Conservation (phyloP, 1,140 invertebrate genomes). For the Hycleus phaleratus region DNA sequence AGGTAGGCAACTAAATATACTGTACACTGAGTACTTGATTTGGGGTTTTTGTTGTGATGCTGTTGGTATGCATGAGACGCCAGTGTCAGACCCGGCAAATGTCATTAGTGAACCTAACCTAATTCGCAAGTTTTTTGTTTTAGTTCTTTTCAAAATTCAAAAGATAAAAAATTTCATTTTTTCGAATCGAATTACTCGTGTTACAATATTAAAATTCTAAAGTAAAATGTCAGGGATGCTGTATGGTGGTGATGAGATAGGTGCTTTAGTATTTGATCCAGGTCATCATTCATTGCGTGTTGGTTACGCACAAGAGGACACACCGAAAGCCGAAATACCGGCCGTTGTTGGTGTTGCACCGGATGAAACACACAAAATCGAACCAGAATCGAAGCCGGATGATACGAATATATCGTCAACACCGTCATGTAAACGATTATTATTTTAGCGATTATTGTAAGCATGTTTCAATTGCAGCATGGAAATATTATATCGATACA, state of each 20-base stretch:
- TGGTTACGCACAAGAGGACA: conserved; percentile 89
- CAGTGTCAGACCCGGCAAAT: no score
- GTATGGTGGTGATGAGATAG: conserved; percentile 93
- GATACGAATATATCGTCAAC: conserved; percentile 41
- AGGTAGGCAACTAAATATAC: no score
- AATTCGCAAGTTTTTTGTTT: no score
- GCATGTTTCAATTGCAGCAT: conserved; percentile 30
- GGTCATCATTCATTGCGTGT: conserved; percentile 84
- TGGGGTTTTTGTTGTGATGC: no score
- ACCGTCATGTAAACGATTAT: conserved; percentile 40
- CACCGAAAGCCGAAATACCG: conserved; percentile 87
- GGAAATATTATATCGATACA: conserved; percentile 80
- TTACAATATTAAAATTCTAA: no score
- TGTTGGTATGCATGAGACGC: no score
- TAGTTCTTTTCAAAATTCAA: no score
- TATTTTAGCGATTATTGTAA: background rate
- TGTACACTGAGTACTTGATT: no score
- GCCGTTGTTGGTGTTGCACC: conserved; percentile 70
- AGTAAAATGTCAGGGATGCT: conserved; percentile 52
- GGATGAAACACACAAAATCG: conserved; percentile 48
- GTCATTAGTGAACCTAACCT: no score
- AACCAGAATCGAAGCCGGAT: conserved; percentile 54
- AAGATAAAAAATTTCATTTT: no score
- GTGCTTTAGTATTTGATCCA: conserved; percentile 93
- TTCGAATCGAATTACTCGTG: no score